These are phyloP conservation scores for Panurus biarmicus DNA, from an alignment of 2,113 vertebrate species.

Conservation along the genomic window DNA sequence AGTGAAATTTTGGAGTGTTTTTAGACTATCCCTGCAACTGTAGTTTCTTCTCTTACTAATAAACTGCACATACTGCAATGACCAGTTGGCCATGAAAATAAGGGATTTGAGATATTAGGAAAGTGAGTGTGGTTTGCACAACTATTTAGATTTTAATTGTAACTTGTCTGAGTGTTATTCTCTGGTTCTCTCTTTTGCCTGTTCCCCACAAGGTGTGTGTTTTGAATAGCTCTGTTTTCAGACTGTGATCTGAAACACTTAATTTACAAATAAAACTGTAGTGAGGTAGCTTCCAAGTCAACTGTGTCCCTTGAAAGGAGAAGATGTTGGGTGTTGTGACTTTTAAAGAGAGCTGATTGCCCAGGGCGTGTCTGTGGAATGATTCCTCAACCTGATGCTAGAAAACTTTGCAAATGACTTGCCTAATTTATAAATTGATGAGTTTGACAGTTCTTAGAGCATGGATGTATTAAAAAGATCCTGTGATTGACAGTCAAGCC, in stretches of 20 bases:
- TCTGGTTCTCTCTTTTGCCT: background rate
- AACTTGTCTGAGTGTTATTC: background rate
- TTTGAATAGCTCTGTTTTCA: slow-evolving; percentile 7
- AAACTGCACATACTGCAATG: background rate
- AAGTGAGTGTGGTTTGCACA: background rate
- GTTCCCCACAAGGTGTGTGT: background rate
- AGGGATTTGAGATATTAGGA: background rate
- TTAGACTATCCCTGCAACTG: background rate
- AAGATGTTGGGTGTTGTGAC: background rate
- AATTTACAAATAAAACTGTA: background rate
- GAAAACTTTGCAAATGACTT: background rate
- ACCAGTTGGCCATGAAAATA: background rate
- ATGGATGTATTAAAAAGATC: background rate
- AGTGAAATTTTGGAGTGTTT: background rate
- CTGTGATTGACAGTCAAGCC: background rate
- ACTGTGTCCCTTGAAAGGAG: background rate
- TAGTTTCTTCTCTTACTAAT: background rate
- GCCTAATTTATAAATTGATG: background rate
- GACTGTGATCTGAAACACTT: background rate
- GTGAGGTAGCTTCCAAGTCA: background rate
- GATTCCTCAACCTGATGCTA: background rate
- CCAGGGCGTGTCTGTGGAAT: background rate
- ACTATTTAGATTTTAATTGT: background rate
- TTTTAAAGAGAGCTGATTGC: background rate
- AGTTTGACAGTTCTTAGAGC: background rate